A percentile compares a stretch with the other conserved stretches of the same genome.
Conservation (phyloP, 2,113 vertebrate genomes). For the Ciconia maguari region DNA sequence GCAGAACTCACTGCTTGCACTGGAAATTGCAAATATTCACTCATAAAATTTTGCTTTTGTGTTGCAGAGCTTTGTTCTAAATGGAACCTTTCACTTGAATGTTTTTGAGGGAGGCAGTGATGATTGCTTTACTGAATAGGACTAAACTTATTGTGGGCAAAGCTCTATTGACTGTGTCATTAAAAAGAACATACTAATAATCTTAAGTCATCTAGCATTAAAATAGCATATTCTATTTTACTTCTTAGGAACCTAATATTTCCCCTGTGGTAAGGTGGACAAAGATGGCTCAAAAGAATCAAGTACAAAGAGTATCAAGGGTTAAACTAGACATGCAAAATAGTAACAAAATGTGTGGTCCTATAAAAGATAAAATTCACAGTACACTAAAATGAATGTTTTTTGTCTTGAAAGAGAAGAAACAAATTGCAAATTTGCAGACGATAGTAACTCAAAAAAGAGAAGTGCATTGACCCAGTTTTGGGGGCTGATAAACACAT, state of each 20-base stretch:
- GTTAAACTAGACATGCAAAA: not conserved
- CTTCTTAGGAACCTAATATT: not conserved
- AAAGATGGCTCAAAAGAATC: not conserved
- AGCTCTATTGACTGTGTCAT: not conserved
- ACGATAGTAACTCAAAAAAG: not conserved
- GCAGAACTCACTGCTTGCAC: not conserved
- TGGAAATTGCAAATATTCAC: not conserved
- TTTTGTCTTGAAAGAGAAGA: not conserved
- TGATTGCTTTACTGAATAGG: not conserved
- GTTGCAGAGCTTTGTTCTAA: not conserved
- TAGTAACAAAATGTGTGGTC: not conserved
- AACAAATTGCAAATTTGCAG: not conserved
- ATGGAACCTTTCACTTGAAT: not conserved
- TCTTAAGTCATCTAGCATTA: not conserved
- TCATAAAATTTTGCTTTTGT: not conserved
- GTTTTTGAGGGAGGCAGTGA: not conserved
- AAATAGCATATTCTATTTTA: not conserved
- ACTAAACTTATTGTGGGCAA: not conserved
- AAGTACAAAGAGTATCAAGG: not conserved
- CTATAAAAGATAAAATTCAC: not conserved
- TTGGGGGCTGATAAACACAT: not conserved
- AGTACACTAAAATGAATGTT: rapidly evolving
- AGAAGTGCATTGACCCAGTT: not conserved
- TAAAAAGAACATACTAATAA: not conserved
- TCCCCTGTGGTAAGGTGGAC: not conserved